Percentiles rank a stretch among this genome's conserved stretches.
These are phyloP conservation scores for Tonatia bakeri DNA, from an alignment of 2,113 vertebrate species.

Conservation along the genomic window DNA sequence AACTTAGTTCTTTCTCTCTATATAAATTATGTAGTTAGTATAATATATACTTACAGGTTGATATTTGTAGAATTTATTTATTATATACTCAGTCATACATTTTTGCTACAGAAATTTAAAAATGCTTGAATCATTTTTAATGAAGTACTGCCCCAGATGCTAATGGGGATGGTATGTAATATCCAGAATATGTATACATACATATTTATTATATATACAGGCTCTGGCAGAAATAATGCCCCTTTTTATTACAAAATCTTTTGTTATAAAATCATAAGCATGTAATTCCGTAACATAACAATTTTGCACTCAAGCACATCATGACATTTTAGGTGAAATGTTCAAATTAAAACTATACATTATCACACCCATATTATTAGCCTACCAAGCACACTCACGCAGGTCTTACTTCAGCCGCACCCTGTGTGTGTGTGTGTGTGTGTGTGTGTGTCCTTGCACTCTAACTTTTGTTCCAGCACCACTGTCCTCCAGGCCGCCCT, in stretches of 20 bases:
- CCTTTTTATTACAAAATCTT: too few species aligned
- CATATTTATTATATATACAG: not conserved
- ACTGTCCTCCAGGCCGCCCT: not conserved
- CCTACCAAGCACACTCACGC: too few species aligned
- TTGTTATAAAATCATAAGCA: too few species aligned
- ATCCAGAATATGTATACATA: not conserved
- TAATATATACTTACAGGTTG: not conserved
- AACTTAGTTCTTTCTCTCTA: not conserved
- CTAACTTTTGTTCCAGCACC: not conserved
- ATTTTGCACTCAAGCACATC: too few species aligned
- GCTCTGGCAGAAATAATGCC: too few species aligned
- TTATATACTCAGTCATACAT: not conserved
- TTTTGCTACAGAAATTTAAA: not conserved
- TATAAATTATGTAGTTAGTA: not conserved
- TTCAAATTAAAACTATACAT: too few species aligned
- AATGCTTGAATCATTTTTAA: not conserved
- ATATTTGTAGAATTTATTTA: not conserved
- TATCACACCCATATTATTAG: too few species aligned
- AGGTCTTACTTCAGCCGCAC: too few species aligned
- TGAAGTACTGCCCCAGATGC: not conserved
- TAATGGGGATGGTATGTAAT: not conserved
- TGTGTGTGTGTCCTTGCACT: not conserved
- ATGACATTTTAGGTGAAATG: too few species aligned
- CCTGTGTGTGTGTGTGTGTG: too few species aligned
- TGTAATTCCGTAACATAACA: too few species aligned